Evolutionary conservation across 2,888 invertebrate species (phyloP).

Genomic region (Oithona nana): DNA sequence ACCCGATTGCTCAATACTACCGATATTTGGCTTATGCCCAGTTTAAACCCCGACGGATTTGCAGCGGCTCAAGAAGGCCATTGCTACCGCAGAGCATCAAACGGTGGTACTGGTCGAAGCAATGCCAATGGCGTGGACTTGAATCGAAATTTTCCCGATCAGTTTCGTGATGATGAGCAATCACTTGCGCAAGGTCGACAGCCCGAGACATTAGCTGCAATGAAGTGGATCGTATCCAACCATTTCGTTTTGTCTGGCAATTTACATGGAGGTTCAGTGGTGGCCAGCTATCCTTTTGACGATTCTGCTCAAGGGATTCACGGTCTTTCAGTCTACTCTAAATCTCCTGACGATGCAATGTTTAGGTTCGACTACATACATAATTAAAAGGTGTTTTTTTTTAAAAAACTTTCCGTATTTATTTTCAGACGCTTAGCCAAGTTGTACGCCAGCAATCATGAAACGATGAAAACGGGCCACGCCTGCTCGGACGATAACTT

Average conservation of each 20-base stretch:
- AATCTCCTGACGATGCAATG: conserved; percentile 52
- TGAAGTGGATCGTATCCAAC: conserved; percentile 63
- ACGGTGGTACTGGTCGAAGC: conserved; percentile 31
- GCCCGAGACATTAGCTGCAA: conserved; percentile 70
- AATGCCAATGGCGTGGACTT: conserved; percentile 65
- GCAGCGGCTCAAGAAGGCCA: conserved; percentile 39
- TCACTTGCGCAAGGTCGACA: conserved; percentile 34
- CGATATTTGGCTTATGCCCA: conserved; percentile 78
- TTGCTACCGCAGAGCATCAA: conserved; percentile 18
- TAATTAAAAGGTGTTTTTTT: too few relatives aligned
- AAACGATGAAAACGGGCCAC: conserved; percentile 27
- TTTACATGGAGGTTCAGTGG: conserved; percentile 82
- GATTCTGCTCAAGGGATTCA: conserved; percentile 31
- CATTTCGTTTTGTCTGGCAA: conserved; percentile 75
- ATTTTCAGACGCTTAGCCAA: conserved; percentile 54
- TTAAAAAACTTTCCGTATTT: too few relatives aligned
- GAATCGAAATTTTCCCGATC: conserved; percentile 83
- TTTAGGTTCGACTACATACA: too few relatives aligned
- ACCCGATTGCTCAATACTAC: conserved; percentile 61
- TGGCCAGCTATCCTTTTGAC: conserved; percentile 94
- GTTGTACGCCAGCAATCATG: conserved; percentile 42
- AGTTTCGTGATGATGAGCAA: conserved; percentile 34
- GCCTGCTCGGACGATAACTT: conserved; percentile 51
- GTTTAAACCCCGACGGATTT: conserved; percentile 97
- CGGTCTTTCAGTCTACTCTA: background rate